phyloP scores from a whole-genome alignment of 2,113 vertebrate species.

The Dendropsophus ebraccatus region DNA sequence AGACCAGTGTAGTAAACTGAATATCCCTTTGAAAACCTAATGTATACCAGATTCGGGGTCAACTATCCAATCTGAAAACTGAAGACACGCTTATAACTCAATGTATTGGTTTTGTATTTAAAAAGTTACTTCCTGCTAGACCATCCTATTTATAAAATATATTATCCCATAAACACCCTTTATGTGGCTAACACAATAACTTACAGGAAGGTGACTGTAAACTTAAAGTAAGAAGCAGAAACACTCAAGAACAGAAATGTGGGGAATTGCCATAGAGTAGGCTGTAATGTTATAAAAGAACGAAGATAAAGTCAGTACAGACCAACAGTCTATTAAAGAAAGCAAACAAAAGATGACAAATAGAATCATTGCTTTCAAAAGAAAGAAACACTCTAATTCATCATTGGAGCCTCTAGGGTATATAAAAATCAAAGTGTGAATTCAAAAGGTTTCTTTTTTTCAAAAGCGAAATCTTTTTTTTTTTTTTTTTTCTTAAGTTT shows the following conservation, averaged over 20 bases:
- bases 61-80: no score
- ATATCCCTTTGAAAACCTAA: no score
- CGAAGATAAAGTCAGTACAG: constrained; percentile 11
- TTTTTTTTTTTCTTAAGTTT: constrained; percentile 26
- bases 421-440: constrained; percentile 42
- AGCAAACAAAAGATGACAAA: constrained; percentile 29
- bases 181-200: not conserved
- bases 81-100: no score
- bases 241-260: not conserved
- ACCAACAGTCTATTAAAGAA: constrained; percentile 8
- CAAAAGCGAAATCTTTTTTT: constrained; percentile 6
- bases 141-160: not conserved
- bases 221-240: not conserved
- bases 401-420: constrained; percentile 26
- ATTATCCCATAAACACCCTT: not conserved
- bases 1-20: no score
- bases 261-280: not conserved
- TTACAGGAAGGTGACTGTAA: not conserved
- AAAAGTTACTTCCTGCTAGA: not conserved
- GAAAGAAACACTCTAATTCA: constrained; percentile 36
- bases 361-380: constrained; percentile 23
- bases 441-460: constrained; percentile 36
- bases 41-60: no score
- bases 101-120: no score
- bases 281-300: constrained; percentile 13